Conservation (phyloP, 2,888 invertebrate genomes). For the Amphimallon solstitiale region DNA sequence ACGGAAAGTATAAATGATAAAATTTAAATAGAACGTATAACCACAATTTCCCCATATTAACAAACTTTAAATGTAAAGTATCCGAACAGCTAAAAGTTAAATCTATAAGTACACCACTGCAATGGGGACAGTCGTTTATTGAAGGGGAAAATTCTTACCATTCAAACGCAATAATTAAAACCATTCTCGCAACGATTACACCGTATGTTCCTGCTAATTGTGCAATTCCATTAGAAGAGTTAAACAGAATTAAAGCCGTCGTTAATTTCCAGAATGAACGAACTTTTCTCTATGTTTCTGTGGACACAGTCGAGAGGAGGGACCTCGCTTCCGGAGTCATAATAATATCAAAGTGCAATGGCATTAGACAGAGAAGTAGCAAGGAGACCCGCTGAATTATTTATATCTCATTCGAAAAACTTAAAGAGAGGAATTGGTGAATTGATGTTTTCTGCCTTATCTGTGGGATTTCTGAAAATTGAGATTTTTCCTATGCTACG, state of each 20-base stretch:
- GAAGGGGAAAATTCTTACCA: not conserved
- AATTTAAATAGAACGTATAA: too few species aligned
- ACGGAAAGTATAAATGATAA: too few species aligned
- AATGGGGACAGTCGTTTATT: too few species aligned
- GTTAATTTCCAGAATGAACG: conserved; percentile 25
- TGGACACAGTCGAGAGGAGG: not conserved
- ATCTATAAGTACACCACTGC: too few species aligned
- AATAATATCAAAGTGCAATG: not conserved
- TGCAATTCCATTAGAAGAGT: conserved; percentile 33
- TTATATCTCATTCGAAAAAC: conserved; percentile 13
- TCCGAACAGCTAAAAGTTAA: too few species aligned
- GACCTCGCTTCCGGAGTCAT: not conserved
- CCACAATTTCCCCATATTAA: too few species aligned
- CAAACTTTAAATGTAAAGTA: too few species aligned
- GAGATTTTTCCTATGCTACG: not conserved
- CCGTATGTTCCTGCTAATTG: conserved; percentile 30
- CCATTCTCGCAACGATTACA: conserved; percentile 34
- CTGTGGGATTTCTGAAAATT: not conserved
- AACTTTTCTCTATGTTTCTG: not conserved
- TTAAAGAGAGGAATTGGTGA: not conserved
- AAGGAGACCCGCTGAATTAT: conserved; percentile 17
- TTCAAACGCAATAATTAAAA: conserved; percentile 29
- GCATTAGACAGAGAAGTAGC: not conserved
- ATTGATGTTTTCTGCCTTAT: conserved; percentile 13
- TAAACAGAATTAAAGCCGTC: conserved; percentile 25